phyloP scores from a whole-genome alignment of 2,113 vertebrate genomes.

The Tachysurus fulvidraco region DNA sequence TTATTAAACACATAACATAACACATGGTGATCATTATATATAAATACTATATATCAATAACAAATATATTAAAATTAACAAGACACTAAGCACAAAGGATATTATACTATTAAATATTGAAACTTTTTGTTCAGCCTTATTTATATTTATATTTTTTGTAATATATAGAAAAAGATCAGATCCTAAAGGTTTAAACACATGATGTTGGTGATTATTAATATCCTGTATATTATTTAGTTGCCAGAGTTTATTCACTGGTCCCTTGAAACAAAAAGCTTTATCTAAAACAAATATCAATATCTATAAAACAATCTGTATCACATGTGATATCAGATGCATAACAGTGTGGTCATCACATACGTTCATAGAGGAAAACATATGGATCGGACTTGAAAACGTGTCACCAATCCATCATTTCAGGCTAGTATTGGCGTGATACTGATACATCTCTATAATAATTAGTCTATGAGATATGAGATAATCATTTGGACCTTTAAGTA shows the following conservation, averaged over 20 bases:
- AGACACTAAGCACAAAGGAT: neutral
- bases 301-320: neutral
- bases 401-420: neutral
- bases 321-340: neutral
- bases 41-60: neutral
- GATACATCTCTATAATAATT: neutral
- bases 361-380: neutral
- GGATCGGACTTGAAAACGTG: neutral
- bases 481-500: neutral
- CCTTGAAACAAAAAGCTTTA: neutral
- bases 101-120: neutral
- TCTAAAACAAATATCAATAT: neutral
- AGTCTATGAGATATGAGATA: neutral
- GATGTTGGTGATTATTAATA: neutral
- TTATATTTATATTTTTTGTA: neutral
- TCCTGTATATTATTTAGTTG: neutral
- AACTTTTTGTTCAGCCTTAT: neutral
- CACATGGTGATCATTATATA: too few species aligned
- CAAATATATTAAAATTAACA: neutral
- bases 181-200: neutral
- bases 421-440: too few species aligned
- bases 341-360: neutral
- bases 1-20: neutral
- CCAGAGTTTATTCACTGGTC: neutral
- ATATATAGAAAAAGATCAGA: neutral